These are phyloP conservation scores for Habropoda laboriosa DNA, from an alignment of 1,140 invertebrate genomes.

Conservation along the genomic window DNA sequence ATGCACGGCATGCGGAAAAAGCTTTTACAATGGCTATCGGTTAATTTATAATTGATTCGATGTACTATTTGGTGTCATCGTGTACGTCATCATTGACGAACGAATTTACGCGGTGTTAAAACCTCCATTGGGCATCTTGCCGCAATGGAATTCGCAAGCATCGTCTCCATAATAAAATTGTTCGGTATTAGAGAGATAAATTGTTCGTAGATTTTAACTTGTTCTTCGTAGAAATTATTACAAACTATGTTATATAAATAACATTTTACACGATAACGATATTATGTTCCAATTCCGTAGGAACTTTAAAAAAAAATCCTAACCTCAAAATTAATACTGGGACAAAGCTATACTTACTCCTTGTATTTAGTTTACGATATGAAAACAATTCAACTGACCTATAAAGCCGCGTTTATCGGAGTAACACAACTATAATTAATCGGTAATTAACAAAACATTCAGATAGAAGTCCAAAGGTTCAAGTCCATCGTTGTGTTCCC, in stretches of 20 bases:
- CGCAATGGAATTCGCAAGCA: too few species aligned
- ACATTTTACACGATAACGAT: too few species aligned
- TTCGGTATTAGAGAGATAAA: too few species aligned
- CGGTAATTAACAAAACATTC: neutral
- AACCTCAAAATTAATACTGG: neutral
- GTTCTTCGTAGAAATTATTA: neutral
- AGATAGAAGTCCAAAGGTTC: neutral
- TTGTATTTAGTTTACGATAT: neutral
- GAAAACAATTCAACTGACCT: neutral
- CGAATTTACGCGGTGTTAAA: neutral
- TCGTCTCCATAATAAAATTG: too few species aligned
- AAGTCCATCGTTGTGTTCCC: neutral
- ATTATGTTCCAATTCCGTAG: too few species aligned
- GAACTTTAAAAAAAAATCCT: too few species aligned
- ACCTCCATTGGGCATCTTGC: neutral
- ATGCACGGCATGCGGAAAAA: constrained; percentile 40
- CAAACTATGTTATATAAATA: too few species aligned
- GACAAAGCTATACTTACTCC: too few species aligned
- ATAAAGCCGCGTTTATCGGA: neutral
- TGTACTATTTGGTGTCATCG: neutral
- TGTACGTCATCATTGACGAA: neutral
- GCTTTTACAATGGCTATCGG: neutral
- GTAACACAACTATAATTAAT: neutral
- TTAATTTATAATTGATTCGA: neutral
- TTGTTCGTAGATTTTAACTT: neutral